Evolutionary conservation across 2,113 vertebrate genomes (phyloP), one percentile per base, ranked within the genome.

Genomic region (Equus quagga): DNA sequence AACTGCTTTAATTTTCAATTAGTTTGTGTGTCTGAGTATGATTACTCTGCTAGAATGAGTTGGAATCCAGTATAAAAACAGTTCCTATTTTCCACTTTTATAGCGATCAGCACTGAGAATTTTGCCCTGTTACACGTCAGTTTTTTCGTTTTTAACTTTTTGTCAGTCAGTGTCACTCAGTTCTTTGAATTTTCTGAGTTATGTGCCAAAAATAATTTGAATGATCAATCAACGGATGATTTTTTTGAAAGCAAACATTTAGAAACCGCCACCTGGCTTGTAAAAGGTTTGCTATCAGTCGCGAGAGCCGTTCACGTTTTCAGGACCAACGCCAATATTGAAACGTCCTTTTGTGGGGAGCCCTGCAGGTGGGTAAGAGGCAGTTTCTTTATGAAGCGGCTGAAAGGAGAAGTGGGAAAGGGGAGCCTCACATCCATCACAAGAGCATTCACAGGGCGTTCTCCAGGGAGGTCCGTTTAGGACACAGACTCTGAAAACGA

Each of bases 331-430:
- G 2, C 14, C 17, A 10, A 21, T 7, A 8, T 3, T 26, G 36
- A 70, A 51, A 62, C 1, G 54, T 12, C 41, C 60, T 65, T 58
- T 33, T 1, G 0, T n/a, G 7, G 18, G 28, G 26, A 64, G 8
- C 11, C 69, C 64, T 23, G 31, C 11, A 26, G 1, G 0, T n/a
- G 12, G 23, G 8, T 26, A 5, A 28, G n/a, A 51, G 46, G 15
- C 41, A 12, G 23, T 2, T 31, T 36, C 44, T 84, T 76, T 36
- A 13, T 21, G 54, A 64, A 24, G 56, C 17, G 17, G 4, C 13
- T 2, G 23, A 9, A 65, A 60, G 0, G 31, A n/a, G 19, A 2
- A 6, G 6, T 2, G 9, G 8, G 26, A 8, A 54, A 44, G 54
- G 15, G 24, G 28, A 36, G 21, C 21, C 15, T 8, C 11, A 3